phyloP scores from a whole-genome alignment of 2,888 invertebrate species.

The Portevinia maculata region DNA sequence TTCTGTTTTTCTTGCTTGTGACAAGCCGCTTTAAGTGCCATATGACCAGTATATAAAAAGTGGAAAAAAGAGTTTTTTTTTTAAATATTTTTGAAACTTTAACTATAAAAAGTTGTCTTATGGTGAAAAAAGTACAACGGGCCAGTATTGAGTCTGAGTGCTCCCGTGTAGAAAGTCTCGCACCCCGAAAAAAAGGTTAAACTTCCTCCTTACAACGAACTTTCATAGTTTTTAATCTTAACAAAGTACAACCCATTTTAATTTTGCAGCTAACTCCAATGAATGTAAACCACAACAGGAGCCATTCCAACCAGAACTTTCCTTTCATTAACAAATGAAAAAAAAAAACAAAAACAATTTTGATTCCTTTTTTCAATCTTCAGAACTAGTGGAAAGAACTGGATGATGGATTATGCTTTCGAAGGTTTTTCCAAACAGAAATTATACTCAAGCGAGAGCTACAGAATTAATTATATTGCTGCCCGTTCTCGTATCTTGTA shows the following conservation, averaged over 20 bases:
- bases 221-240: constrained; percentile 32
- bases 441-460: constrained; percentile 14
- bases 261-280: constrained; percentile 20
- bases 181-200: too few relatives aligned
- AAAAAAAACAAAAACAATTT: constrained; percentile 6
- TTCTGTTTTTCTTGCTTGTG: too few relatives aligned
- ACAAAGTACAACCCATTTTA: constrained; percentile 15
- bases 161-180: too few relatives aligned
- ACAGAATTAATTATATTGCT: constrained; percentile 22
- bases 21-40: too few relatives aligned
- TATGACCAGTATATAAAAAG: too few relatives aligned
- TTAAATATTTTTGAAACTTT: too few relatives aligned
- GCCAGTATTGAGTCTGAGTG: too few relatives aligned
- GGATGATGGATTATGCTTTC: constrained; percentile 36
- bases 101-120: too few relatives aligned
- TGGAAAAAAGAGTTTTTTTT: too few relatives aligned
- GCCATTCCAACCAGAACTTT: not conserved
- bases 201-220: not conserved
- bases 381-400: constrained; percentile 9
- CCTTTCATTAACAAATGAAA: not conserved
- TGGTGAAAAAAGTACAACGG: too few relatives aligned
- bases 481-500: not conserved
- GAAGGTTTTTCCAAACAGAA: constrained; percentile 2
- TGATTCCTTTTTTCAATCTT: constrained; percentile 12
- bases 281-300: constrained; percentile 24